Evolutionary conservation across 1,140 invertebrate species (phyloP).

Genomic region (Lucilia sericata): DNA sequence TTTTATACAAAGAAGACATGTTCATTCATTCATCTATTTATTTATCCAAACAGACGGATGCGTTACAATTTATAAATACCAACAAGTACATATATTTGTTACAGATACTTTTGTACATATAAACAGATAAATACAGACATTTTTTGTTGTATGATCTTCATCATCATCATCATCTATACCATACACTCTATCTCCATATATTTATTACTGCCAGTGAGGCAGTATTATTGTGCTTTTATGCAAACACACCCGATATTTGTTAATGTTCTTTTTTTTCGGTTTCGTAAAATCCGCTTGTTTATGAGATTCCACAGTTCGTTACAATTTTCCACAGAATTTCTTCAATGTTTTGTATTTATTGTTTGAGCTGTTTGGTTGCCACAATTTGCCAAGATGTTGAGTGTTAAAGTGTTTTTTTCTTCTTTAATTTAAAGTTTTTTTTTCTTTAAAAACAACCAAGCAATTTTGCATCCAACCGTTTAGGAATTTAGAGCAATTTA

Average conservation of each 20-base stretch:
- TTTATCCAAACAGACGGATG: neutral
- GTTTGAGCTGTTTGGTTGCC: no score
- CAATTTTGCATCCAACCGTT: no score
- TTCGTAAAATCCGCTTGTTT: slow-evolving; percentile 10
- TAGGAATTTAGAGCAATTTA: no score
- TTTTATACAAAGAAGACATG: neutral
- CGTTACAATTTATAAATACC: neutral
- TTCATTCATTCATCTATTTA: neutral
- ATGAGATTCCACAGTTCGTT: neutral
- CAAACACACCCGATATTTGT: slow-evolving; percentile 18
- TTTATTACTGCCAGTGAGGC: neutral
- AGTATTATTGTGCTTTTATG: neutral
- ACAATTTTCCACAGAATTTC: no score
- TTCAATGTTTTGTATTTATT: no score
- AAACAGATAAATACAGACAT: neutral
- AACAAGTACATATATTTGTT: neutral
- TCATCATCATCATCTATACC: neutral
- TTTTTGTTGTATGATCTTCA: neutral
- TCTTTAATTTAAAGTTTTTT: no score
- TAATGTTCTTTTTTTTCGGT: neutral
- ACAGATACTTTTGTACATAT: neutral
- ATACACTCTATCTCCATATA: no score
- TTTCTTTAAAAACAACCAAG: no score
- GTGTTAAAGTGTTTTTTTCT: no score
- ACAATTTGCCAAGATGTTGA: no score